Conservation (phyloP, 2,888 invertebrate genomes). For the Liodrosophila aerea region DNA sequence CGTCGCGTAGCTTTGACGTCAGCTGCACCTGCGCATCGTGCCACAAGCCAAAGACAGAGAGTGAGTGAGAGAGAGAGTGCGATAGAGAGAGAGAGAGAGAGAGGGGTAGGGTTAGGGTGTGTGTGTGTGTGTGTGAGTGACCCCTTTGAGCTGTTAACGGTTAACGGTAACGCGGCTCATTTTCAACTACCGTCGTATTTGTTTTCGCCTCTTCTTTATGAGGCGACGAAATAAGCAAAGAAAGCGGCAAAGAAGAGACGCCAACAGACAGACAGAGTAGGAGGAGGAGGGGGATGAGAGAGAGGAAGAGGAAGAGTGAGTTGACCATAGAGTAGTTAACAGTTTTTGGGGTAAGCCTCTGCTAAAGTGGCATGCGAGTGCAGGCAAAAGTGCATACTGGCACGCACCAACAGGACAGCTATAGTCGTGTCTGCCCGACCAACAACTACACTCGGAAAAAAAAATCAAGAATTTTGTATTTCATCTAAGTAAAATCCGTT, state of each 20-base stretch:
- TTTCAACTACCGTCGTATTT: constrained; percentile 51
- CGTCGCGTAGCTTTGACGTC: constrained; percentile 36
- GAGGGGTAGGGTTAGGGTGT: not conserved
- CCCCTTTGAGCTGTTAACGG: constrained; percentile 57
- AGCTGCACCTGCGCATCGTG: constrained; percentile 62
- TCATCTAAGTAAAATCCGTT: too few species aligned
- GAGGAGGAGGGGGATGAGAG: not conserved
- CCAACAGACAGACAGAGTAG: not conserved
- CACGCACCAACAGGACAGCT: too few species aligned
- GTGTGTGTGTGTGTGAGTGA: too few species aligned
- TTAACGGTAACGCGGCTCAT: constrained; percentile 64
- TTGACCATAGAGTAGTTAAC: too few species aligned
- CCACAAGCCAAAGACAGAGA: constrained; percentile 13
- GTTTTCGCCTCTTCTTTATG: constrained; percentile 35
- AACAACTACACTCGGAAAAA: too few species aligned
- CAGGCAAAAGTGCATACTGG: too few species aligned
- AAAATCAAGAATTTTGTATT: too few species aligned
- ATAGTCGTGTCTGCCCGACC: too few species aligned
- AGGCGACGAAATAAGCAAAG: constrained; percentile 17
- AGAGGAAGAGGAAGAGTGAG: not conserved
- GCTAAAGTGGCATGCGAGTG: not conserved
- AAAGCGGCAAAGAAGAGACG: constrained; percentile 2
- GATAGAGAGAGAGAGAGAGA: not conserved
- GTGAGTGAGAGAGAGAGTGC: not conserved
- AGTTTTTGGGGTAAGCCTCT: not conserved